Base-by-base conservation (phyloP, 2,797 vertebrate species). In the Rhinatrema bivittatum region DNA sequence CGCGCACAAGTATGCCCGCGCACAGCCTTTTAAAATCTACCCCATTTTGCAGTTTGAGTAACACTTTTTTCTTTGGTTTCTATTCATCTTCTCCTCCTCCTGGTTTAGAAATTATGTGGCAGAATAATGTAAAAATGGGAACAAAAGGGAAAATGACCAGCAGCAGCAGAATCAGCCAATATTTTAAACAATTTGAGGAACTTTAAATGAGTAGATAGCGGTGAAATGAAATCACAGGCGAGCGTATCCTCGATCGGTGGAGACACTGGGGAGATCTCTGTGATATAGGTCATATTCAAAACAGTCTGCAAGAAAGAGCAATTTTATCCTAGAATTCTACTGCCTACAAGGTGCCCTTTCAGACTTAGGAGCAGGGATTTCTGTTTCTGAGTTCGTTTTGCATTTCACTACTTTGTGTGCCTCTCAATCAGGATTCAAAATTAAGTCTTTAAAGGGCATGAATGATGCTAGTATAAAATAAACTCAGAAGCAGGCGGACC, bases 261-360 rank as follows among this genome's bases (percentile, higher is more conserved):
- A 14, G 32, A 50, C 9, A 52, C 3, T 10, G 32, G 6, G 10
- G 21, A 0, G 0, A 8, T 37, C 22, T 14, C 12, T 1, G 17
- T 10, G 10, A 33, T 27, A n/a, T 10, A 37, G 38, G 12, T 43
- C 37, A 42, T 37, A 42, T 39, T 56, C 28, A 19, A 34, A 30
- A 39, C 2, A 4, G 10, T 16, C 21, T 32, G 12, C 19, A 16
- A 39, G 42, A 36, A 18, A 45, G 41, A 15, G 5, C 21, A 31
- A 13, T 27, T 22, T 10, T 50, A 5, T 4, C 32, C 36, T 30
- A 48, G 21, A 30, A 2, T 60, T 22, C 29, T 45, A 36, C 0
- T 5, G 7, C 29, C 23, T 1, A 8, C 29, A 30, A 13, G 10
- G 5, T 54, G 5, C 29, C 11, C 27, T 44, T 57, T 36, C 31